phyloP scores from a whole-genome alignment of 2,888 invertebrate species.

The Scrobipalpa atriplicella region DNA sequence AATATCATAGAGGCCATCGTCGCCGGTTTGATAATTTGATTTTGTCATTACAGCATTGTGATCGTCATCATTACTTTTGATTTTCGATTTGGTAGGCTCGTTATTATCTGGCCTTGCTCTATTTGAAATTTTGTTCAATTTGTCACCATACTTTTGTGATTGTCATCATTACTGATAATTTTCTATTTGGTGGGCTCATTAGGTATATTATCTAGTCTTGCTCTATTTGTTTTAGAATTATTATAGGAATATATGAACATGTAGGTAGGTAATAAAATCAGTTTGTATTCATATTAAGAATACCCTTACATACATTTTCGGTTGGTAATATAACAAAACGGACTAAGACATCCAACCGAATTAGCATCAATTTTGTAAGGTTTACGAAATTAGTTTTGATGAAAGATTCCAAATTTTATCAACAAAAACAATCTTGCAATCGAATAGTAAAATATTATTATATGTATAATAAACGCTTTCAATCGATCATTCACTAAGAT shows the following conservation, averaged over 20 bases:
- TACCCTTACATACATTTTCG: no score
- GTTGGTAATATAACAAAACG: no score
- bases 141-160: background rate
- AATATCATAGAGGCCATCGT: conserved; percentile 36
- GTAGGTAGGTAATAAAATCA: no score
- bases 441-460: background rate
- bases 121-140: background rate
- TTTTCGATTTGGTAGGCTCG: background rate
- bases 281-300: no score
- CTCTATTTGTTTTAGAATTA: background rate
- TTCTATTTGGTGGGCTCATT: no score
- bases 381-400: background rate
- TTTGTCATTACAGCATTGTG: conserved; percentile 2
- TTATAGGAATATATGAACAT: no score
- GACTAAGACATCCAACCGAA: no score
- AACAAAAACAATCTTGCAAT: conserved; percentile 8
- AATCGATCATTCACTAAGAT: background rate
- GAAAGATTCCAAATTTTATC: background rate
- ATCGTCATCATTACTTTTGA: background rate
- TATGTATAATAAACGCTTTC: background rate
- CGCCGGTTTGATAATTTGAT: conserved; percentile 12
- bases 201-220: background rate
- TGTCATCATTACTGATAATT: background rate
- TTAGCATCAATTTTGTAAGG: background rate
- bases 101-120: background rate